Percentiles rank a stretch among this genome's conserved stretches.
phyloP scores from a whole-genome alignment of 2,113 vertebrate genomes.

The Siniperca knerii region DNA sequence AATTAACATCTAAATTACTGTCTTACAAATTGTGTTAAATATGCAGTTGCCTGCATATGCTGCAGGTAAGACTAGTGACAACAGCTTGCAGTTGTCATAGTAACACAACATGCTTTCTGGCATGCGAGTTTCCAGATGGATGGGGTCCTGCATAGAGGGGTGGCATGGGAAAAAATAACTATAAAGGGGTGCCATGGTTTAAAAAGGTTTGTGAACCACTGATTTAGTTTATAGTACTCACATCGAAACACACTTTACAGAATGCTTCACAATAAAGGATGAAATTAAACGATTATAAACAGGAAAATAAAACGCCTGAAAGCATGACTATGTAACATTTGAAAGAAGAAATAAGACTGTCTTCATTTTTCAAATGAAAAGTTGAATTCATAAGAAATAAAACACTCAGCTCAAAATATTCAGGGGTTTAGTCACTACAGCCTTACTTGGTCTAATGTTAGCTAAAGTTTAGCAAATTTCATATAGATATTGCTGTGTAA shows the following conservation, averaged over 20 bases:
- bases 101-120: too few relatives aligned
- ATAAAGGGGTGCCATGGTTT: neutral
- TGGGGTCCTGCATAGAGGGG: neutral
- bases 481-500: neutral
- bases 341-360: neutral
- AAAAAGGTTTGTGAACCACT: neutral
- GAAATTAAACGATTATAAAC: neutral
- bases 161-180: neutral
- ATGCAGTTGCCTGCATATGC: neutral
- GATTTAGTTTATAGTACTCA: neutral
- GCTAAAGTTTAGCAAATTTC: neutral
- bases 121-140: neutral
- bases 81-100: neutral
- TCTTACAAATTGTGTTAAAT: neutral
- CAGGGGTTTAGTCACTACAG: neutral
- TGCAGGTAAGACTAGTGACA: neutral
- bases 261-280: neutral
- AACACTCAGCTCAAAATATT: neutral
- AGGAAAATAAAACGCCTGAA: neutral
- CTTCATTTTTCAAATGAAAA: neutral
- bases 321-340: neutral
- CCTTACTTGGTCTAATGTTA: neutral
- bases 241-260: neutral
- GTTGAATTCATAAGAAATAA: neutral
- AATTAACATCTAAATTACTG: neutral